These are phyloP conservation scores for Channa maculata DNA, from an alignment of 2,113 vertebrate genomes.

Conservation along the genomic window DNA sequence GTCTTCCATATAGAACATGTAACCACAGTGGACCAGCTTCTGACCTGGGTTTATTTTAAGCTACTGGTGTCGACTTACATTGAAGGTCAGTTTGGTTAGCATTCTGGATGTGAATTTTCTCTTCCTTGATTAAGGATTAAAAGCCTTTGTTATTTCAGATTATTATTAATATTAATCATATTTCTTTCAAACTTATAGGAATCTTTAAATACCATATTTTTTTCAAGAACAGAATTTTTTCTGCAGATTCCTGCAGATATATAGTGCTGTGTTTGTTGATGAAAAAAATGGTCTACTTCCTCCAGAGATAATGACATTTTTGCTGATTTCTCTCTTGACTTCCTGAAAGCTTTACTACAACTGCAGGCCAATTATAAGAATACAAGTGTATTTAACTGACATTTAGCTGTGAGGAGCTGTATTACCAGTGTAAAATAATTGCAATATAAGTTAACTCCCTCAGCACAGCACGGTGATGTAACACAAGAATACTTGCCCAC, in stretches of 20 bases:
- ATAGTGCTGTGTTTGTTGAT: constrained; percentile 9
- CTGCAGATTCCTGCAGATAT: constrained; percentile 14
- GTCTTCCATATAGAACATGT: constrained; percentile 46
- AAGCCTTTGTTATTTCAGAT: neutral
- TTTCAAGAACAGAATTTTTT: neutral
- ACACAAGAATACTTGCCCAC: constrained; percentile 17
- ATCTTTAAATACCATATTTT: neutral
- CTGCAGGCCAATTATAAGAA: constrained; percentile 20
- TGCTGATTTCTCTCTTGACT: constrained; percentile 13
- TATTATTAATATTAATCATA: neutral
- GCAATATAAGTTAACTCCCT: constrained; percentile 34
- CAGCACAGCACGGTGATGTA: constrained; percentile 37
- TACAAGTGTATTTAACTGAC: constrained; percentile 56
- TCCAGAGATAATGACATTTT: constrained; percentile 20
- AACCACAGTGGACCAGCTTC: constrained; percentile 50
- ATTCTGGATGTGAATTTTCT: constrained; percentile 33
- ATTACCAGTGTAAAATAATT: constrained; percentile 30
- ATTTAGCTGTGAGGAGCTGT: constrained; percentile 38
- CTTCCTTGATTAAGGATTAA: constrained; percentile 26
- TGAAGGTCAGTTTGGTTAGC: constrained; percentile 58
- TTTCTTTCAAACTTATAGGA: constrained; percentile 13
- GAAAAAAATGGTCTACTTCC: constrained; percentile 21
- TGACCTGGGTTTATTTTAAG: constrained; percentile 71
- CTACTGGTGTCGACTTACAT: constrained; percentile 73
- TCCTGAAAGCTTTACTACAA: constrained; percentile 39